Conservation (phyloP, 2,113 vertebrate species). For the Thamnophis sirtalis region DNA sequence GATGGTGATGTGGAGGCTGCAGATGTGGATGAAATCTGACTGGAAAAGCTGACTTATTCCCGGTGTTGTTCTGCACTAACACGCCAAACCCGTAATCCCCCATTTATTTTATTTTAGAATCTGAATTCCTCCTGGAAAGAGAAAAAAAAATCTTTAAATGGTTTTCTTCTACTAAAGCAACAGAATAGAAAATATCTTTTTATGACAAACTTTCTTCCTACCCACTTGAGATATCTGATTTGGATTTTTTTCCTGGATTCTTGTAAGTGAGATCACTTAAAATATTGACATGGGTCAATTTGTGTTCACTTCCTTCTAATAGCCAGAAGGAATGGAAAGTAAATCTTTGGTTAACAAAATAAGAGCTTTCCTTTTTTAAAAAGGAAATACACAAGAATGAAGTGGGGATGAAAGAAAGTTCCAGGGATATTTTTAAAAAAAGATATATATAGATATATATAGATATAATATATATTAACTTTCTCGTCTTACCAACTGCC, state of each 20-base stretch:
- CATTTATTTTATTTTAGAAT: constrained; percentile 88
- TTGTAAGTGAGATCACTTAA: constrained; percentile 57
- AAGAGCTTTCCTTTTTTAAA: constrained; percentile 76
- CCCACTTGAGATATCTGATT: constrained; percentile 58
- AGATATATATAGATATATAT: constrained; percentile 40
- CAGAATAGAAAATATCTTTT: constrained; percentile 58
- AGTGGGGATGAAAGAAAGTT: constrained; percentile 37
- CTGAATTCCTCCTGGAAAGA: constrained; percentile 64
- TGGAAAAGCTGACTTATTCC: constrained; percentile 97
- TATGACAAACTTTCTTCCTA: constrained; percentile 61
- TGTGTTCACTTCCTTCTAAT: constrained; percentile 64
- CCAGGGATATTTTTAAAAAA: constrained; percentile 51
- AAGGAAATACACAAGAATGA: constrained; percentile 73
- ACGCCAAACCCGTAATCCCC: constrained; percentile 99
- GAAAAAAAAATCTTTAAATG: constrained; percentile 46
- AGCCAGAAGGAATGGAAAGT: constrained; percentile 66
- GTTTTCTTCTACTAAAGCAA: constrained; percentile 52
- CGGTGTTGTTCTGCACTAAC: constrained; percentile 97
- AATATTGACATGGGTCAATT: constrained; percentile 63
- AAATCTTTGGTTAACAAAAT: constrained; percentile 84
- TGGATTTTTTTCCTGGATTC: constrained; percentile 59
- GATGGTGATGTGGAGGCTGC: constrained; percentile 93
- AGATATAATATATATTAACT: constrained; percentile 29
- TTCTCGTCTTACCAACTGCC: constrained; percentile 75
- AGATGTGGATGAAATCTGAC: constrained; percentile 97